A percentile compares a stretch with the other conserved stretches of the same genome.
These are phyloP conservation scores for Synodontis membranacea DNA, from an alignment of 2,113 vertebrate genomes.

Conservation along the genomic window DNA sequence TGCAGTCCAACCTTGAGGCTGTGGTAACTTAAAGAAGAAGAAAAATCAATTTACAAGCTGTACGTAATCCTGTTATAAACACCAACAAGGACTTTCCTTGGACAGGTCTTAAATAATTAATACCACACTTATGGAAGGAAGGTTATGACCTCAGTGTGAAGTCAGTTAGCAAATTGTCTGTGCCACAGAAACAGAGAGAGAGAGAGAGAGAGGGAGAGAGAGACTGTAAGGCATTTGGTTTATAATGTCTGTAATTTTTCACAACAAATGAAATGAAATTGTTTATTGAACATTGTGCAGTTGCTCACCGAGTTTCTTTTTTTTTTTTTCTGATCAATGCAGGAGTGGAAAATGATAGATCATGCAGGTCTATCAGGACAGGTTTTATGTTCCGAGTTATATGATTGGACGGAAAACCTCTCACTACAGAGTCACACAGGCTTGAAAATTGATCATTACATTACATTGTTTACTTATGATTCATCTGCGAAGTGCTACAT, in stretches of 20 bases:
- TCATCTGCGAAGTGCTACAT: not conserved
- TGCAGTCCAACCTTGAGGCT: constrained; percentile 7
- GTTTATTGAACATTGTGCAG: not conserved
- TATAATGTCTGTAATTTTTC: not conserved
- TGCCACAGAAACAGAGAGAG: not conserved
- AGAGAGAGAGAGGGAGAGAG: not conserved
- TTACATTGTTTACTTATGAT: not conserved
- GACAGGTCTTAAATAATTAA: not conserved
- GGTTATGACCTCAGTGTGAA: not conserved
- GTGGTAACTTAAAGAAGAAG: not conserved
- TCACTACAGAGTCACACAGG: not conserved
- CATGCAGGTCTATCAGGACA: not conserved
- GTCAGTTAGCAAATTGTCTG: too few species aligned
- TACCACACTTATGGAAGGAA: not conserved
- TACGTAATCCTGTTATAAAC: constrained; percentile 15
- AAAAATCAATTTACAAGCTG: constrained; percentile 17
- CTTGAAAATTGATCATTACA: not conserved
- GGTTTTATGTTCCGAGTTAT: not conserved
- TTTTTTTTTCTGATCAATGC: not conserved
- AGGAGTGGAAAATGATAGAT: not conserved
- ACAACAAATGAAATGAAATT: not conserved
- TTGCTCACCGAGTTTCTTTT: not conserved
- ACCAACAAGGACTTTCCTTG: not conserved
- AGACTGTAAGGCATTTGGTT: not conserved
- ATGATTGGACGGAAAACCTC: not conserved